Conservation (phyloP, 2,113 vertebrate species). For the Laticauda colubrina region DNA sequence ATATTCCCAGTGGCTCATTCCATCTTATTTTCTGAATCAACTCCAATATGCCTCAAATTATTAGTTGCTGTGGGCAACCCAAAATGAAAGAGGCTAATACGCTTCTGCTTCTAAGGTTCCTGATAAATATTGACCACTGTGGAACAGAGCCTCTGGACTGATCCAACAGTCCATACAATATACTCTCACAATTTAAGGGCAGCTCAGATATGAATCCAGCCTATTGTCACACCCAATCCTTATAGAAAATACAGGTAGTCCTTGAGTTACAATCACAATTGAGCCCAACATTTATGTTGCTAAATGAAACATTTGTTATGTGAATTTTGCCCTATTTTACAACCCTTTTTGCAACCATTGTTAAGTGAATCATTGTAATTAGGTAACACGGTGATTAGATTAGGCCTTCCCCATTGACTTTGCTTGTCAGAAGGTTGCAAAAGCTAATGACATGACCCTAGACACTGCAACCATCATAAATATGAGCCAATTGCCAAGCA, state of each 20-base stretch:
- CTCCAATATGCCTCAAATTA: neutral
- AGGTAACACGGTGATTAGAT: neutral
- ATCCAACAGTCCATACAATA: neutral
- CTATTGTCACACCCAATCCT: neutral
- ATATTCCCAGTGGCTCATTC: neutral
- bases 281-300: too few relatives aligned
- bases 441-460: neutral
- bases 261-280: too few relatives aligned
- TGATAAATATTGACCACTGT: neutral
- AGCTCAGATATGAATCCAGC: neutral
- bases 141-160: neutral
- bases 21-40: neutral
- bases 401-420: neutral
- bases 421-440: neutral
- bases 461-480: neutral
- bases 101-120: neutral
- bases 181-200: neutral
- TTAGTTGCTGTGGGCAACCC: neutral
- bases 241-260: neutral
- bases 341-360: neutral
- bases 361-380: neutral
- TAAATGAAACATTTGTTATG: too few relatives aligned
- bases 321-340: too few relatives aligned
- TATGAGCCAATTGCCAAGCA: neutral
- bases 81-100: neutral